Percentiles rank a stretch among this genome's conserved stretches.
These are phyloP conservation scores for Peromyscus attwateri DNA, from an alignment of 2,797 vertebrate genomes.

Conservation along the genomic window DNA sequence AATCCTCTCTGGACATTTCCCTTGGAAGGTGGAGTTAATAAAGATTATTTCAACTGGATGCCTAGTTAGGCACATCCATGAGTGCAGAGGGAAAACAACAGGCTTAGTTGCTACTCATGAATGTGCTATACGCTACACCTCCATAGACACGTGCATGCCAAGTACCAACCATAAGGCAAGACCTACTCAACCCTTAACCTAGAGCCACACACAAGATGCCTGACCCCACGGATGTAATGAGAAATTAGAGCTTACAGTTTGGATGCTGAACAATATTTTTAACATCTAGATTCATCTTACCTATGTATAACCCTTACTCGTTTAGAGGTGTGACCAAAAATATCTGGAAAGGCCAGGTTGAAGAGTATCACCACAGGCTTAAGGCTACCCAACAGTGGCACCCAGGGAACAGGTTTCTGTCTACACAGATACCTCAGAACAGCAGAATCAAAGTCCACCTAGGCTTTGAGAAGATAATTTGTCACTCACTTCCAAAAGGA, in stretches of 20 bases:
- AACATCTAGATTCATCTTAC: slow-evolving; percentile 29
- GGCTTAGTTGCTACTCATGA: neutral
- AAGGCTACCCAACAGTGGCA: neutral
- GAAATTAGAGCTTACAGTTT: neutral
- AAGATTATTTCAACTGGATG: neutral
- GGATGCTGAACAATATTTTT: slow-evolving; percentile 13
- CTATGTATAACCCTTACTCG: slow-evolving; percentile 3
- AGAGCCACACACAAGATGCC: neutral
- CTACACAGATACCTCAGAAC: neutral
- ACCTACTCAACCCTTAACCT: neutral
- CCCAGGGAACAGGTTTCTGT: neutral
- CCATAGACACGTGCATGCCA: neutral
- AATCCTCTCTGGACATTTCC: neutral
- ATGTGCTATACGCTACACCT: neutral
- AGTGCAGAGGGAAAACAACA: neutral
- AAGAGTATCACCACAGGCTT: neutral
- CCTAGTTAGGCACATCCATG: neutral
- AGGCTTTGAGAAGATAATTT: neutral
- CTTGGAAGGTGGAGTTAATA: neutral
- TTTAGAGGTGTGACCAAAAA: neutral
- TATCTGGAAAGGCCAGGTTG: neutral
- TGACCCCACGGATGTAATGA: neutral
- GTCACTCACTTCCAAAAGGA: neutral
- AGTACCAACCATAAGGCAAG: neutral
- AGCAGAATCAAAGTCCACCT: slow-evolving; percentile 10